A percentile compares a stretch with the other conserved stretches of the same genome.
Evolutionary conservation across 2,797 vertebrate species (phyloP).

Genomic region (Silurus aristotelis): DNA sequence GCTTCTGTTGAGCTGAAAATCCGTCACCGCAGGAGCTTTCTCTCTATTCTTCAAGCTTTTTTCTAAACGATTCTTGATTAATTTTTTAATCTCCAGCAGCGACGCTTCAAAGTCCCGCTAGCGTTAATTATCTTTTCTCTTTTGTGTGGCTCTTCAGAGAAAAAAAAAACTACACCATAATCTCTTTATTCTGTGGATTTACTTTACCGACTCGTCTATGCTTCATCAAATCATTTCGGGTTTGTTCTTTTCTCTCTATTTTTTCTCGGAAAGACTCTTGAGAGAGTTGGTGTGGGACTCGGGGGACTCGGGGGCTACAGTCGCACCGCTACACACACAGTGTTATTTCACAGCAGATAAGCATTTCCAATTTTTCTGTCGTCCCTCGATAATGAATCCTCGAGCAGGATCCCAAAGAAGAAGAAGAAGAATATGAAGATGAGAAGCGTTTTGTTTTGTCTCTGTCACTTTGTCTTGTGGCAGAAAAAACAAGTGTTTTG

Average conservation of each 20-base stretch:
- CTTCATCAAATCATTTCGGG: not conserved
- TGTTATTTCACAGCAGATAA: slow-evolving; percentile 49
- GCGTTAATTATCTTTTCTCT: not conserved
- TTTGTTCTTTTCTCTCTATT: not conserved
- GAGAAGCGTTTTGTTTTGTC: too few relatives aligned
- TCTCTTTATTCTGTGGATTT: slow-evolving; percentile 19
- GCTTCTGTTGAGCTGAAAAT: not conserved
- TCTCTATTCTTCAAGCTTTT: too few relatives aligned
- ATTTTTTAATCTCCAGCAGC: slow-evolving; percentile 8
- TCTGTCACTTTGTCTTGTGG: too few relatives aligned
- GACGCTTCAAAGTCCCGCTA: not conserved
- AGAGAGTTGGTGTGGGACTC: not conserved
- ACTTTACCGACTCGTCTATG: not conserved
- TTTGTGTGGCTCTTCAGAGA: not conserved
- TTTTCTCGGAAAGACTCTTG: not conserved
- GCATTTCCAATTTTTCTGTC: slow-evolving; percentile 53
- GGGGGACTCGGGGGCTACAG: slow-evolving; percentile 18
- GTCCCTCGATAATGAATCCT: slow-evolving; percentile 58
- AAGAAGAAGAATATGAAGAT: slow-evolving; percentile 13
- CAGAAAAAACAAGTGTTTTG: not conserved
- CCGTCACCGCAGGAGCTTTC: not conserved
- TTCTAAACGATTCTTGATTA: not conserved
- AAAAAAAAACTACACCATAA: not conserved
- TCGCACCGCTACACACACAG: slow-evolving; percentile 13
- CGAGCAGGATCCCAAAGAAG: slow-evolving; percentile 31